Evolutionary conservation across 2,113 vertebrate species (phyloP).

Genomic region (Turdus rufiventris): DNA sequence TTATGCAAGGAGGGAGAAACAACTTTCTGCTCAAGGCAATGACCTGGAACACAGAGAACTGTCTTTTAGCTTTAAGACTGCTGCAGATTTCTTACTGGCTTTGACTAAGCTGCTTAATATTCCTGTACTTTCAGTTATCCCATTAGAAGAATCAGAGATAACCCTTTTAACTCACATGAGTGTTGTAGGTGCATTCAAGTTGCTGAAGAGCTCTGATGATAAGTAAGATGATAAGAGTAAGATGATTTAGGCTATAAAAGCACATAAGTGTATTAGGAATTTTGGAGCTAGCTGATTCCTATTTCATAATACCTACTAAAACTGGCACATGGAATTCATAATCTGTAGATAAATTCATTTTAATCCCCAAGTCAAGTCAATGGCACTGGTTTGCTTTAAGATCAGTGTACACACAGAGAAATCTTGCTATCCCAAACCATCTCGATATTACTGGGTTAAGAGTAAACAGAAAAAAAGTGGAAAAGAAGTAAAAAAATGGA

Average conservation of each 20-base stretch:
- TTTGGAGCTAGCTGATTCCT: conserved; percentile 3
- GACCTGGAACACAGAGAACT: neutral
- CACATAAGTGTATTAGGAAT: conserved; percentile 21
- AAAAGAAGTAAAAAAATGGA: neutral
- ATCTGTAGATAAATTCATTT: conserved; percentile 16
- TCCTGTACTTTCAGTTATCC: conserved; percentile 12
- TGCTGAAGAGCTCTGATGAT: conserved; percentile 14
- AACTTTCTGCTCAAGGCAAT: neutral
- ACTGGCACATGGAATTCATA: conserved; percentile 13
- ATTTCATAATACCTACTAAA: conserved; percentile 10
- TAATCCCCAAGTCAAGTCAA: conserved; percentile 25
- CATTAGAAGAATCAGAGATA: neutral
- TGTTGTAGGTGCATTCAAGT: conserved; percentile 11
- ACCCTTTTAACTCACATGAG: conserved; percentile 12
- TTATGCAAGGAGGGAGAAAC: neutral
- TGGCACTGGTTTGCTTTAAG: neutral
- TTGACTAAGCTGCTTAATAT: conserved; percentile 13
- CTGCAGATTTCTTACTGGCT: neutral
- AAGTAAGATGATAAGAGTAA: neutral
- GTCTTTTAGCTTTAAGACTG: neutral
- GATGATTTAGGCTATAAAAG: conserved; percentile 32
- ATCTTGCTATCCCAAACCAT: neutral
- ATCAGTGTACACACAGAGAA: neutral
- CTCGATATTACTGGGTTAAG: neutral
- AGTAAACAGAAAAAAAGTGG: neutral